phyloP scores from a whole-genome alignment of 2,113 vertebrate genomes.

The Marcusenius ussheri region DNA sequence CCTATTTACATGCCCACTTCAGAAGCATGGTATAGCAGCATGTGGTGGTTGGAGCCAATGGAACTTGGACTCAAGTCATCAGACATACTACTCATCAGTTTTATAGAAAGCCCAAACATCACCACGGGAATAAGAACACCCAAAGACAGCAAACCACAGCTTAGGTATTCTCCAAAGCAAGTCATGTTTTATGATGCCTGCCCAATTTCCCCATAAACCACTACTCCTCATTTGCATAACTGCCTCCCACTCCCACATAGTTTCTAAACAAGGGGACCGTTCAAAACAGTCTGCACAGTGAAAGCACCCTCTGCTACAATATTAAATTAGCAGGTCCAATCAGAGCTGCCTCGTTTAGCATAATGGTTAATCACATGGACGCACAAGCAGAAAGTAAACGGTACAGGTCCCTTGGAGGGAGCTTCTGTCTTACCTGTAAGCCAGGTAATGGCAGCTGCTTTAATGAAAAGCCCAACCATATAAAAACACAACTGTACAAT shows the following conservation, averaged over 20 bases:
- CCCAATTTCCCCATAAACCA: background rate
- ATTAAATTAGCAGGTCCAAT: background rate
- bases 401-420: background rate
- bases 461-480: background rate
- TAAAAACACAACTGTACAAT: background rate
- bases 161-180: background rate
- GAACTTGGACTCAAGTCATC: background rate
- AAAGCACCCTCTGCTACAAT: background rate
- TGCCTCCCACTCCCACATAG: background rate
- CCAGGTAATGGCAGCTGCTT: background rate
- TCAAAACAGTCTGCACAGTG: background rate
- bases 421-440: background rate
- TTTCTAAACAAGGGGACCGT: background rate
- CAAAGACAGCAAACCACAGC: background rate
- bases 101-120: background rate
- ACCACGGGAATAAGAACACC: background rate
- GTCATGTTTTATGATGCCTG: background rate
- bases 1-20: background rate
- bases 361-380: background rate
- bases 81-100: background rate
- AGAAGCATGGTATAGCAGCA: background rate
- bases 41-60: background rate
- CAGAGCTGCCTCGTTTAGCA: background rate
- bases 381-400: background rate
- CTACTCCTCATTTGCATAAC: background rate